Percentiles rank a stretch among this genome's conserved stretches.
Conservation (phyloP, 2,888 invertebrate species). For the Amiota minor region DNA sequence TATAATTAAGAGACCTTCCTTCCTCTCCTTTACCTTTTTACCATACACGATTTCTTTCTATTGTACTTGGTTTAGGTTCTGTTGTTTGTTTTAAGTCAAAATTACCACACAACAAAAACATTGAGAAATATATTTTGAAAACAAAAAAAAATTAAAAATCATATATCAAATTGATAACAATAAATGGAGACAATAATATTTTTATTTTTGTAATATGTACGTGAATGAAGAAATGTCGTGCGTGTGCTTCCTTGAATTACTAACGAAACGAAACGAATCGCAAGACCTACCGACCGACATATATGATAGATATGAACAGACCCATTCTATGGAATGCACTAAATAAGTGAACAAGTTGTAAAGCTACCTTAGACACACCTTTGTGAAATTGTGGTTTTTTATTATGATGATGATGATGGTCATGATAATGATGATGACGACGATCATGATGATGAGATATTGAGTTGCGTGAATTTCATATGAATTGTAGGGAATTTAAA, state of each 20-base stretch:
- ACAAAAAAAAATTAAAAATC: not conserved
- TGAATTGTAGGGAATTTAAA: slow-evolving; percentile 20
- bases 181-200: not conserved
- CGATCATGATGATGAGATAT: not conserved
- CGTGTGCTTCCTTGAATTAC: slow-evolving; percentile 10
- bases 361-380: slow-evolving; percentile 3
- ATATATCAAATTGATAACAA: not conserved
- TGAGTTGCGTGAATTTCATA: not conserved
- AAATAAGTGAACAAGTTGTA: too few relatives aligned
- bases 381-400: not conserved
- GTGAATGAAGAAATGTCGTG: not conserved
- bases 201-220: not conserved
- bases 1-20: too few relatives aligned
- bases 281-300: not conserved
- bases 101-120: not conserved
- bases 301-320: too few relatives aligned
- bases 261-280: not conserved
- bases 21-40: too few relatives aligned
- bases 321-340: too few relatives aligned
- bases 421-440: not conserved
- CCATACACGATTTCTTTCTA: too few relatives aligned
- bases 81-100: too few relatives aligned
- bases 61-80: too few relatives aligned
- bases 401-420: not conserved
- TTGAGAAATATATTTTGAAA: not conserved